A percentile compares a stretch with the other conserved stretches of the same genome.
phyloP scores from a whole-genome alignment of 2,888 invertebrate species.

The Apocheima hispidaria region DNA sequence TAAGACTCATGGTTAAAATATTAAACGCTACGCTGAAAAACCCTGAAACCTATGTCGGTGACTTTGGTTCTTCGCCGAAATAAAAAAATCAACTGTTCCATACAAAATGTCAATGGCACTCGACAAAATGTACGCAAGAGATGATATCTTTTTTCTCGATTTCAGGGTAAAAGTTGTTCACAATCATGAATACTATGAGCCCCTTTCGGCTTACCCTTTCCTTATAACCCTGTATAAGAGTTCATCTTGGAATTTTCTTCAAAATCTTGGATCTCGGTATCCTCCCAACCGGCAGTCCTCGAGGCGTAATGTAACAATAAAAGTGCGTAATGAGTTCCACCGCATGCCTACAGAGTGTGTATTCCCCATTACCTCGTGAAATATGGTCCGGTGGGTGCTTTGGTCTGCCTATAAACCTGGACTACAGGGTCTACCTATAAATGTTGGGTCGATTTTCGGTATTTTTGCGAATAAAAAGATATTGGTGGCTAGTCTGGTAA shows the following conservation, averaged over 20 bases:
- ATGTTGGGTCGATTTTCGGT: not conserved
- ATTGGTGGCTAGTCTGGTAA: not conserved
- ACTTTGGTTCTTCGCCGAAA: no score
- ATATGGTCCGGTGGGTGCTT: conserved; percentile 15
- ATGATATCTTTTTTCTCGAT: no score
- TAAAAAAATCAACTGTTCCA: no score
- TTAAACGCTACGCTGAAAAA: no score
- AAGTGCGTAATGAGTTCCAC: conserved; percentile 31
- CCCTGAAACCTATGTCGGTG: no score
- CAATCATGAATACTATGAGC: no score
- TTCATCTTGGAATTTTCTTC: not conserved
- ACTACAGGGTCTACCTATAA: not conserved
- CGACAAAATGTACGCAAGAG: no score
- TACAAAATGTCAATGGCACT: no score
- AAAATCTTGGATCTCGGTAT: conserved; percentile 1
- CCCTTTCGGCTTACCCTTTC: no score
- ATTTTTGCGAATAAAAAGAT: not conserved
- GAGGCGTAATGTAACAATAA: conserved; percentile 27
- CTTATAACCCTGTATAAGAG: no score
- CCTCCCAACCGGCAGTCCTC: not conserved
- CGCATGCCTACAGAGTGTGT: conserved; percentile 26
- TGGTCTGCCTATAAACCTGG: conserved; percentile 8
- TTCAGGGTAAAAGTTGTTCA: no score
- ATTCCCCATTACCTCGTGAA: conserved; percentile 25
- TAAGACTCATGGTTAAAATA: no score